phyloP scores from a whole-genome alignment of 2,113 vertebrate genomes.

The Rhadina sibilatrix region DNA sequence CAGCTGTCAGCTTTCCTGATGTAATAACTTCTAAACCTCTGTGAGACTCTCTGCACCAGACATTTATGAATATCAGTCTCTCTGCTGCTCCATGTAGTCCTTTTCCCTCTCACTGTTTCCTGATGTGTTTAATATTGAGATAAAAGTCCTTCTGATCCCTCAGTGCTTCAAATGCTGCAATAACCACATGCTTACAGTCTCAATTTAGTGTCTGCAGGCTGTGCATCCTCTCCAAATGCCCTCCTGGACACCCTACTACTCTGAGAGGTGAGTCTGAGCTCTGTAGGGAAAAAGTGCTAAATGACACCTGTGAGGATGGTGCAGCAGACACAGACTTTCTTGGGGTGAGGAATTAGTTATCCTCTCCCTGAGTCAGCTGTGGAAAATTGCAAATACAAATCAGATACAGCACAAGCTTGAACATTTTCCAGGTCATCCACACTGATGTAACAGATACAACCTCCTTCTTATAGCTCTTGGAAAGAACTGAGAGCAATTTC shows the following conservation, averaged over 20 bases:
- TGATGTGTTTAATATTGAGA: neutral
- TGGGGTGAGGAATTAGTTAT: neutral
- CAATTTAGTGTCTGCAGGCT: neutral
- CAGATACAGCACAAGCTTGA: neutral
- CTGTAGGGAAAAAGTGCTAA: neutral
- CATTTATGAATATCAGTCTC: neutral
- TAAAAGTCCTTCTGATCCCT: neutral
- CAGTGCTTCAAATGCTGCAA: neutral
- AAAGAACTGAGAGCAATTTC: neutral
- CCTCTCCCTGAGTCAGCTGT: fast-evolving
- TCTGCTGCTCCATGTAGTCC: neutral
- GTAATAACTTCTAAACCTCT: neutral
- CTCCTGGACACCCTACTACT: fast-evolving
- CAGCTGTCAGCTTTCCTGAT: neutral
- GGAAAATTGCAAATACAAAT: neutral
- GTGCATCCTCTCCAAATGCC: neutral
- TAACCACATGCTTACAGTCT: neutral
- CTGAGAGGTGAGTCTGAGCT: neutral
- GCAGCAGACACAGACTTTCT: neutral
- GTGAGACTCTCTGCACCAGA: neutral
- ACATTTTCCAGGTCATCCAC: neutral
- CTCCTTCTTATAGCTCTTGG: neutral
- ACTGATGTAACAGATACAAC: neutral
- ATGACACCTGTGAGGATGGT: neutral
- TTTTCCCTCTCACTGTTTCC: neutral